phyloP scores from a whole-genome alignment of 2,888 invertebrate genomes.

The Drosophila monieri region DNA sequence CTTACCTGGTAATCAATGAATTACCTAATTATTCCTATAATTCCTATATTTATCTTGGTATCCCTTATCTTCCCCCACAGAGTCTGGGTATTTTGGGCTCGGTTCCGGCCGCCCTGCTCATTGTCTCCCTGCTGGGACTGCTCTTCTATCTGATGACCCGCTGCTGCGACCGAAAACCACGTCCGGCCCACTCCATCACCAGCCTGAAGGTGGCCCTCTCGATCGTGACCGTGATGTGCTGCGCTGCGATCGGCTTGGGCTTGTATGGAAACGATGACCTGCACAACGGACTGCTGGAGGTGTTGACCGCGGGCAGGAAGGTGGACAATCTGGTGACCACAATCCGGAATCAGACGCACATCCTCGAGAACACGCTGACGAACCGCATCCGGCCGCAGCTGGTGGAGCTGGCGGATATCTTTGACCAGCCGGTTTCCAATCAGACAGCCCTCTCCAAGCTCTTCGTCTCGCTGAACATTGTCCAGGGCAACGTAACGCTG shows the following conservation, averaged over 20 bases:
- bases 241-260: conserved; percentile 94
- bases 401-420: conserved; percentile 89
- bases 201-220: conserved; percentile 93
- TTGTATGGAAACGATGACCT: conserved; percentile 97
- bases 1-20: neutral
- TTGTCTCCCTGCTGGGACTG: conserved; percentile 93
- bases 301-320: conserved; percentile 91
- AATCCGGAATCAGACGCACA: conserved; percentile 92
- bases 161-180: conserved; percentile 97
- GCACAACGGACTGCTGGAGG: conserved; percentile 94
- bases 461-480: conserved; percentile 88
- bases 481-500: conserved; percentile 90
- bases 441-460: conserved; percentile 90
- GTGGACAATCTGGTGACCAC: conserved; percentile 92
- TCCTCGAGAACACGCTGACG: conserved; percentile 90
- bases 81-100: conserved; percentile 96
- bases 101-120: conserved; percentile 96
- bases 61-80: conserved; percentile 84
- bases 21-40: neutral
- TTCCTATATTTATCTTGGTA: neutral
- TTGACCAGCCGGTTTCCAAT: conserved; percentile 91
- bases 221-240: conserved; percentile 93
- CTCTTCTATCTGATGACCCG: conserved; percentile 96
- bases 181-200: conserved; percentile 94
- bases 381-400: conserved; percentile 89